Percentiles rank a stretch among this genome's conserved stretches.
Evolutionary conservation across 2,797 vertebrate species (phyloP).

Genomic region (Falco columbarius): DNA sequence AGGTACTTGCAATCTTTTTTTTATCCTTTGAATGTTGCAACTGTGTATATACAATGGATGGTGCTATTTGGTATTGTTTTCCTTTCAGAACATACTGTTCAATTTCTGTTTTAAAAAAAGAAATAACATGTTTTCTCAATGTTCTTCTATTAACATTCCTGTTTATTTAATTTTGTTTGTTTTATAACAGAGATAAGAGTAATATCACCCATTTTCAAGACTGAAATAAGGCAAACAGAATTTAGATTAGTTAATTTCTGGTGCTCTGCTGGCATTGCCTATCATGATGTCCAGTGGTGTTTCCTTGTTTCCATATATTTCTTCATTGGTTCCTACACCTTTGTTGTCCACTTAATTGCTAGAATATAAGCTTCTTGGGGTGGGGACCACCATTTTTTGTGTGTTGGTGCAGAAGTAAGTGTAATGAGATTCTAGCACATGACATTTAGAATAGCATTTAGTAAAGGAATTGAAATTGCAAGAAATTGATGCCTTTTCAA

Average conservation of each 20-base stretch:
- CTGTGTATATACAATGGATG: neutral
- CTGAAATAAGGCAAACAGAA: neutral
- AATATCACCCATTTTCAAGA: neutral
- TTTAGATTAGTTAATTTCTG: neutral
- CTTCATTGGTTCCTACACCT: neutral
- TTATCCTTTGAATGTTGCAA: neutral
- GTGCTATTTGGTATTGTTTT: neutral
- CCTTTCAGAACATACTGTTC: neutral
- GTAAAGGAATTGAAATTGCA: neutral
- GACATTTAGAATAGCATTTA: neutral
- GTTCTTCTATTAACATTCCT: neutral
- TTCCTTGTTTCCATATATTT: neutral
- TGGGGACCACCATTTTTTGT: neutral
- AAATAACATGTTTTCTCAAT: neutral
- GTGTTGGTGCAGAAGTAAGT: neutral
- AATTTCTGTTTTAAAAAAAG: neutral
- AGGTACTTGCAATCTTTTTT: neutral
- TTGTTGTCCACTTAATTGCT: neutral
- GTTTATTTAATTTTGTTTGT: neutral
- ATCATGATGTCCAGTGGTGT: neutral
- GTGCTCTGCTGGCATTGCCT: neutral
- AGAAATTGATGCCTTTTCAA: neutral
- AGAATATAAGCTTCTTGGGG: neutral
- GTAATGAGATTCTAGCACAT: neutral
- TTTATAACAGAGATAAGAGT: neutral